These are phyloP conservation scores for Periophthalmodon schlosseri DNA, from an alignment of 2,113 vertebrate species.

Conservation along the genomic window DNA sequence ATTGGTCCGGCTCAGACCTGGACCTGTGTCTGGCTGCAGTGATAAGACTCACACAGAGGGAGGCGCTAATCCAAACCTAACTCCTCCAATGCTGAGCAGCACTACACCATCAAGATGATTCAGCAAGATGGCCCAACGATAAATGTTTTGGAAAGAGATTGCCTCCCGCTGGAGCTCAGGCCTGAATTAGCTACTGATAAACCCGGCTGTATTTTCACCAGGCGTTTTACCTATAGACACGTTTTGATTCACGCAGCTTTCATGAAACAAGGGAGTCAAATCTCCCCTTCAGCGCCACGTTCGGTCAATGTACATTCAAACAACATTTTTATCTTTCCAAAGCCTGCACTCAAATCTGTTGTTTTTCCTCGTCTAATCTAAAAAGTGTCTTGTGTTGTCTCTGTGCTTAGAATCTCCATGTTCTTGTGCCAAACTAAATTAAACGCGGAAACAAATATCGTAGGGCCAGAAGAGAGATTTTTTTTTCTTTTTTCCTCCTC, in stretches of 20 bases:
- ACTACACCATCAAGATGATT: constrained; percentile 69
- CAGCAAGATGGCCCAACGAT: constrained; percentile 71
- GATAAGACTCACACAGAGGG: constrained; percentile 73
- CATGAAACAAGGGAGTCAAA: constrained; percentile 19
- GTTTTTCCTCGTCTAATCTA: constrained; percentile 30
- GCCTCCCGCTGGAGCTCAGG: constrained; percentile 53
- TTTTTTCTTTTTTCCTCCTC: background rate
- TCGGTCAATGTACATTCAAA: constrained; percentile 19
- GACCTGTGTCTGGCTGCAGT: constrained; percentile 60
- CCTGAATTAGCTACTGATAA: constrained; percentile 33
- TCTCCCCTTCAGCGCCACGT: constrained; percentile 18
- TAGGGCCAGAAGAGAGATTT: constrained; percentile 9
- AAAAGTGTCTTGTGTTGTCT: constrained; percentile 32
- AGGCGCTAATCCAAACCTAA: constrained; percentile 73
- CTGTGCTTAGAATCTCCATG: constrained; percentile 20
- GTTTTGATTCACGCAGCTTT: constrained; percentile 10
- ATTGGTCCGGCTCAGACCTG: constrained; percentile 55
- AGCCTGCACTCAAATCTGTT: constrained; percentile 26
- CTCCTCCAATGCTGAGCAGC: constrained; percentile 69
- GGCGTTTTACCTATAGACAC: constrained; percentile 23
- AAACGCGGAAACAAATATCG: constrained; percentile 26
- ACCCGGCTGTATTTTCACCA: constrained; percentile 34
- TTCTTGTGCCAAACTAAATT: constrained; percentile 43
- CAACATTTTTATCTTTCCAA: constrained; percentile 19
- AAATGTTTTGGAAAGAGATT: constrained; percentile 70